Evolutionary conservation across 2,113 vertebrate species (phyloP).

Genomic region (Copsychus sechellarum): DNA sequence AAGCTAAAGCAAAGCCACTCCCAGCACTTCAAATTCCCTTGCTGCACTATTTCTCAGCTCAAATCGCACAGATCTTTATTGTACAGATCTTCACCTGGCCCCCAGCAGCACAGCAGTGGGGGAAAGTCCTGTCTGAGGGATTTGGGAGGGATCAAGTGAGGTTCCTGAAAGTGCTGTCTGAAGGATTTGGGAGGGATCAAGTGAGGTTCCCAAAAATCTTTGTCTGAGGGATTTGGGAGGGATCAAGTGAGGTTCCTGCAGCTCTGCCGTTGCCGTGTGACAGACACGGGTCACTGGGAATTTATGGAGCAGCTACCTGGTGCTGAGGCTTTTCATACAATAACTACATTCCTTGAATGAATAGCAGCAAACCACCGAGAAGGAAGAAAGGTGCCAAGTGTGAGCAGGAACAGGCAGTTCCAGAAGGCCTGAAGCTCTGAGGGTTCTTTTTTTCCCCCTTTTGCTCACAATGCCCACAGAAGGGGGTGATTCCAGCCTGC

Average conservation of each 20-base stretch:
- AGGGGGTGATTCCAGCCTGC: background rate
- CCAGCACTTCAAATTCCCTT: background rate
- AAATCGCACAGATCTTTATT: background rate
- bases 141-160: background rate
- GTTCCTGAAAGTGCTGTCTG: too few species aligned
- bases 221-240: background rate
- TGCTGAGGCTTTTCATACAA: background rate
- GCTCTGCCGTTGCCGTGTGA: background rate
- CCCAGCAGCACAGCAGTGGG: background rate
- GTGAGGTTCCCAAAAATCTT: background rate
- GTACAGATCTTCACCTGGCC: rapidly evolving
- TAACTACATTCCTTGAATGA: background rate
- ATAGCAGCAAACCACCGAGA: background rate
- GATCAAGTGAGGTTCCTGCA: background rate
- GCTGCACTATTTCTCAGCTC: background rate
- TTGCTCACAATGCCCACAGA: background rate
- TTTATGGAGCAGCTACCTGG: rapidly evolving
- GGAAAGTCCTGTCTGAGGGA: background rate
- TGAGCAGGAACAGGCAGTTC: background rate
- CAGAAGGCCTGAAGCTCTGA: background rate
- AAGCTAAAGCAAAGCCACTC: background rate
- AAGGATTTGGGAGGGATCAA: too few species aligned
- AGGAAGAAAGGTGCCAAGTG: background rate
- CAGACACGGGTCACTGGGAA: background rate
- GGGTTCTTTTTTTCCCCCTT: rapidly evolving